phyloP scores from a whole-genome alignment of 2,888 invertebrate species.

The Buathra laborator region DNA sequence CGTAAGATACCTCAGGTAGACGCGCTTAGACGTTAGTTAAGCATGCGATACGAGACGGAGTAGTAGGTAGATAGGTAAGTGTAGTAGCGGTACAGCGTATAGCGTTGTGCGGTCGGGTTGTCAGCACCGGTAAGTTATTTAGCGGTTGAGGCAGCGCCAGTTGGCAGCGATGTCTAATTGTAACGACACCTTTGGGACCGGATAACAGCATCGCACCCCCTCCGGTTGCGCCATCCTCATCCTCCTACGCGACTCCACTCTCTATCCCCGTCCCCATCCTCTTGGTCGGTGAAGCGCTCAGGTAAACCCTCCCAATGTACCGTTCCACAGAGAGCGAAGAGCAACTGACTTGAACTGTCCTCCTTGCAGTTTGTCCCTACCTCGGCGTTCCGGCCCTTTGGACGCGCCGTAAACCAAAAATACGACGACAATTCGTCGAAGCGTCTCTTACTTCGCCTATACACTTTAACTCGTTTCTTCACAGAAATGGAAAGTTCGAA shows the following conservation, averaged over 20 bases:
- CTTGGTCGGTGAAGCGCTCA: conserved; percentile 77
- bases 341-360: conserved; percentile 43
- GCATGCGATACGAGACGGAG: conserved; percentile 63
- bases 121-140: conserved; percentile 84
- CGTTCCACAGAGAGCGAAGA: conserved; percentile 40
- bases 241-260: conserved; percentile 37
- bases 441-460: conserved; percentile 60
- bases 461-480: conserved; percentile 21
- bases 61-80: conserved; percentile 26
- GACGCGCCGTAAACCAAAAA: conserved; percentile 81
- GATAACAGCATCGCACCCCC: conserved; percentile 75
- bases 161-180: conserved; percentile 84
- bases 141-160: conserved; percentile 82
- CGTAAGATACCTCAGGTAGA: conserved; percentile 24
- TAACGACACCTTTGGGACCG: conserved; percentile 84
- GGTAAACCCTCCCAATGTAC: conserved; percentile 70
- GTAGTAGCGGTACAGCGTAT: conserved; percentile 53
- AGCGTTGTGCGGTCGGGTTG: conserved; percentile 82
- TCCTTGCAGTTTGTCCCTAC: conserved; percentile 55
- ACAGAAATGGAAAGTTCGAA: conserved; percentile 45
- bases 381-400: conserved; percentile 71
- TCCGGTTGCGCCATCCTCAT: conserved; percentile 49
- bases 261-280: conserved; percentile 70
- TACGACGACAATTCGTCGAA: conserved; percentile 80
- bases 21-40: conserved; percentile 66